Base-by-base conservation (phyloP, 2,113 vertebrate species). In the Forbesichthys papilliferus region DNA sequence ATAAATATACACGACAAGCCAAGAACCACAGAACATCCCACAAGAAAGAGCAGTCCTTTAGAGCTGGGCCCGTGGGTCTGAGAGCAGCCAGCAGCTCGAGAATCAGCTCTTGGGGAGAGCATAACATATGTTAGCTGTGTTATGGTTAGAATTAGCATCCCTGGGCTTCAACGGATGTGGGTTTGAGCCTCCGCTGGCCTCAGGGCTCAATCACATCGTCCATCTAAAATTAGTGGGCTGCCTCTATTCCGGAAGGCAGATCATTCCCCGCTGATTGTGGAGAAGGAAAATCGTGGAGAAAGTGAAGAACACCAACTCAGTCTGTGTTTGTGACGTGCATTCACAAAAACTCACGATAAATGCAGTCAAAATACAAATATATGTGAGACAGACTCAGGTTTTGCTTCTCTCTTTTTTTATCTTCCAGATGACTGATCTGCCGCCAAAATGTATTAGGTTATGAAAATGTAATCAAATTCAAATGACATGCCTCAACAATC, bases 121-220 rank as follows among this genome's bases (percentile, higher is more conserved):
- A 88, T 86, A 92, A 90, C 91, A 92, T 60, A 92, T 91, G 91
- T 89, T 91, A 87, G 88, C 88, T 72, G 69, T 92, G 91, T 93
- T 93, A 89, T 91, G 92, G 88, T 92, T 91, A 88, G 89, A 90
- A 91, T 93, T 90, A 87, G 82, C 78, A 79, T 88, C 82, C 74
- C 79, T 82, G 84, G 83, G 78, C 90, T 84, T 82, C 70, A 79
- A 73, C 86, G 90, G 92, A 93, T 92, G 90, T 93, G 91, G 92
- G 86, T 75, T 89, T 86, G 81, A 88, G 90, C 89, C 89, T 89
- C 88, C 83, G 70, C 76, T 78, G 87, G 84, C 85, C 86, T 89
- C 75, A 63, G 57, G 84, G 82, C 87, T 90, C 91, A 92, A 90
- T 90, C 90, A 93, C 84, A 27, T 27, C 27, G 86, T 89, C 86